Conservation (phyloP, 2,888 invertebrate genomes). For the Cacoxenus indagator region DNA sequence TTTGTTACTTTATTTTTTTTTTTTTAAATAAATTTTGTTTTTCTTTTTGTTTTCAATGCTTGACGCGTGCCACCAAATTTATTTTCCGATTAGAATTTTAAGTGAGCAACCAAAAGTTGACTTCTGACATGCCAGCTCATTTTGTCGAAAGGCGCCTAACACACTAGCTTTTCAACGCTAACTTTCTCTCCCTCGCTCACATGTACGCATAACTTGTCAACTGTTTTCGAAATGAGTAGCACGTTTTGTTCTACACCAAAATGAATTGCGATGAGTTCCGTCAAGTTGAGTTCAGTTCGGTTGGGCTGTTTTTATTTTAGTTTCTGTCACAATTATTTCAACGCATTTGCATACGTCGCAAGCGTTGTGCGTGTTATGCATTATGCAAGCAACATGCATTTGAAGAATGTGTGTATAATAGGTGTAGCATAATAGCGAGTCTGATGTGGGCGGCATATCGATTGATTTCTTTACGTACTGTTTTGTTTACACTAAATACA, state of each 20-base stretch:
- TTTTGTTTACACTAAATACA: neutral
- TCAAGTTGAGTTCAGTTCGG: neutral
- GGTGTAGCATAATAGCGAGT: too few species aligned
- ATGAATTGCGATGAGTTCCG: neutral
- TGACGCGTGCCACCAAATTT: neutral
- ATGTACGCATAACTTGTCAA: neutral
- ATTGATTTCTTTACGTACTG: too few species aligned
- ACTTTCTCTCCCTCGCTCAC: neutral
- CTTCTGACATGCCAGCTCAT: neutral
- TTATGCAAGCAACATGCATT: conserved; percentile 2
- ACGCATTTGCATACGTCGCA: neutral
- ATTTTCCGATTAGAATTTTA: conserved; percentile 14
- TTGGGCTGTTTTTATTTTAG: too few species aligned
- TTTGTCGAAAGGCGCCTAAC: neutral
- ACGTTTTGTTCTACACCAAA: neutral
- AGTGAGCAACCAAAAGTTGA: neutral
- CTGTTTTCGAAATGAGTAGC: neutral
- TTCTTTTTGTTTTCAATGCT: neutral
- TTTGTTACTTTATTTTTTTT: too few species aligned
- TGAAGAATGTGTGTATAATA: too few species aligned
- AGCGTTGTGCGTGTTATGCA: neutral
- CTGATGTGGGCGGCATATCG: too few species aligned
- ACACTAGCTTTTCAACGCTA: neutral
- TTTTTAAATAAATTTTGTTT: neutral
- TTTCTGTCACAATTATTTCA: neutral